A percentile compares a stretch with the other conserved stretches of the same genome.
These are phyloP conservation scores for Cephus runcator DNA, from an alignment of 2,888 invertebrate genomes.

Conservation along the genomic window DNA sequence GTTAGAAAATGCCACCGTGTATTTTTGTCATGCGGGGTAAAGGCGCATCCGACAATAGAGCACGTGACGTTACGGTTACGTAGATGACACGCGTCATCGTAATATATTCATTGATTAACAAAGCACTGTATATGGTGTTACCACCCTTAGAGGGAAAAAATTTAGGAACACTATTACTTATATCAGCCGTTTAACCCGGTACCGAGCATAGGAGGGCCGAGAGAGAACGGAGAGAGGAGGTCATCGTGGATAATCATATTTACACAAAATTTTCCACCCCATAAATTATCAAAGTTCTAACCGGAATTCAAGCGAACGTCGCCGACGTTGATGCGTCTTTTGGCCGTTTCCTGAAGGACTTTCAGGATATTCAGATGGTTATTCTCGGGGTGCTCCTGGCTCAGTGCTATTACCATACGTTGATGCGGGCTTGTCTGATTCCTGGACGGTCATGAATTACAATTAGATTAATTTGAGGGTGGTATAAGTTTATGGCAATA, in stretches of 20 bases:
- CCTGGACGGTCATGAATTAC: not conserved
- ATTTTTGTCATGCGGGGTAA: not conserved
- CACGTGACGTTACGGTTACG: not conserved
- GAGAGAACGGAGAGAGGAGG: too few relatives aligned
- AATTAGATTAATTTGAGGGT: not conserved
- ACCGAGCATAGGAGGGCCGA: not conserved
- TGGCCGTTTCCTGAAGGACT: conserved; percentile 37
- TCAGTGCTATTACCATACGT: not conserved
- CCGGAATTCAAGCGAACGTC: conserved; percentile 29
- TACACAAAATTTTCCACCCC: conserved; percentile 40
- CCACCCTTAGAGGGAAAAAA: not conserved
- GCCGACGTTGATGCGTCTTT: conserved; percentile 28
- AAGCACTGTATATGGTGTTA: not conserved
- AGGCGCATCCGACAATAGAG: not conserved
- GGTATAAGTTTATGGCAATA: not conserved
- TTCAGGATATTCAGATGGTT: conserved; percentile 20
- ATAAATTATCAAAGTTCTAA: conserved; percentile 57
- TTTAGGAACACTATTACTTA: not conserved
- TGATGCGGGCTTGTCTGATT: not conserved
- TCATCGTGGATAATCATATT: not conserved
- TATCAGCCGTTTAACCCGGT: not conserved
- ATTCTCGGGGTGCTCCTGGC: not conserved
- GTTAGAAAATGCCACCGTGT: not conserved
- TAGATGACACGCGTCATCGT: not conserved
- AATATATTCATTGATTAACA: not conserved